These are phyloP conservation scores for Lathamus discolor DNA, from an alignment of 2,113 vertebrate species.

Conservation along the genomic window DNA sequence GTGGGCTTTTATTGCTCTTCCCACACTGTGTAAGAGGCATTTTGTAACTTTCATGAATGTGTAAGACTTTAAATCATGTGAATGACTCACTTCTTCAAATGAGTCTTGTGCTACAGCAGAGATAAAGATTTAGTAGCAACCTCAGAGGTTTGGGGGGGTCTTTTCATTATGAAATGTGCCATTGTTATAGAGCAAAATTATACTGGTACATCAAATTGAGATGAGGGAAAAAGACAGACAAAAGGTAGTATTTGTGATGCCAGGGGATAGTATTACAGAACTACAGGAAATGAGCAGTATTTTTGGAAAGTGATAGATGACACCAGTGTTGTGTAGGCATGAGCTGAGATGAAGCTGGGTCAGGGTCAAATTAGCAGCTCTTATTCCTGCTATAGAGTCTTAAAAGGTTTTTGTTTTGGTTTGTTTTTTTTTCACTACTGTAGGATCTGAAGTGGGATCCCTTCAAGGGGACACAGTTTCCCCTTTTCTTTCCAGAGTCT, in stretches of 20 bases:
- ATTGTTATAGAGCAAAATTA: neutral
- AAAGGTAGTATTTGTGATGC: neutral
- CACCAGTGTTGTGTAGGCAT: neutral
- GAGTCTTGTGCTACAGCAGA: neutral
- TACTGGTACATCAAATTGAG: neutral
- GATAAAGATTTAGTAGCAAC: neutral
- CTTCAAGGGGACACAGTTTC: neutral
- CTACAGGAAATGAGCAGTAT: neutral
- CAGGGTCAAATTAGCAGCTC: neutral
- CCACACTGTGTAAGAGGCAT: neutral
- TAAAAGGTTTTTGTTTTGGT: neutral
- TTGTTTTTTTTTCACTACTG: neutral
- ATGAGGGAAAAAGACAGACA: neutral
- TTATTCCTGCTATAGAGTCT: neutral
- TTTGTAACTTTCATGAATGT: neutral
- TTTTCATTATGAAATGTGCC: neutral
- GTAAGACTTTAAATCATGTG: neutral
- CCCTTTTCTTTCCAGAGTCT: neutral
- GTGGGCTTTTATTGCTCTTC: neutral
- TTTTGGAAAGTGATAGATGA: neutral
- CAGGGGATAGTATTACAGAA: neutral
- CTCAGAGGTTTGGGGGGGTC: neutral
- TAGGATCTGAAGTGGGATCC: neutral
- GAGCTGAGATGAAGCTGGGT: neutral
- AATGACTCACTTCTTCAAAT: slow-evolving; percentile 35